phyloP scores from a whole-genome alignment of 2,797 vertebrate genomes.

The Phoeniculus purpureus region DNA sequence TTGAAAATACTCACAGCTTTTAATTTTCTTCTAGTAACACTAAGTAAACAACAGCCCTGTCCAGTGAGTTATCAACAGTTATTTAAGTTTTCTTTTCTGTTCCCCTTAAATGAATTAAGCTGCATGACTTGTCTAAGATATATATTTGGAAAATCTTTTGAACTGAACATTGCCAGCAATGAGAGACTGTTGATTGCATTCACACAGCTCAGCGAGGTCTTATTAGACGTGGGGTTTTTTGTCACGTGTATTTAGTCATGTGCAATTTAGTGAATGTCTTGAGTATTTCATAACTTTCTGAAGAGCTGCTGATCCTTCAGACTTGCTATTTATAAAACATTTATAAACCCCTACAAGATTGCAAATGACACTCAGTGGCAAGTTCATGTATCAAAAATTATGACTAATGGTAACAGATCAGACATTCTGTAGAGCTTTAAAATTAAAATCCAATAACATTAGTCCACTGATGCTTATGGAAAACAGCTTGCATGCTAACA shows the following conservation, averaged over 20 bases:
- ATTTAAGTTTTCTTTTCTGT: background rate
- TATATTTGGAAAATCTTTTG: background rate
- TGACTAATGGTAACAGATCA: conserved; percentile 5
- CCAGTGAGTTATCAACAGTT: background rate
- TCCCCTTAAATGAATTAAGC: background rate
- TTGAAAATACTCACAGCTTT: background rate
- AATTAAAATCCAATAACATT: background rate
- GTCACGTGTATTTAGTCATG: background rate
- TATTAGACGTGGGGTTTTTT: background rate
- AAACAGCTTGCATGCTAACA: background rate
- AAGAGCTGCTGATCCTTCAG: background rate
- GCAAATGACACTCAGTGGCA: background rate
- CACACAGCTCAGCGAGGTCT: background rate
- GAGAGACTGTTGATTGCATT: background rate
- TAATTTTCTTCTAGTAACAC: background rate
- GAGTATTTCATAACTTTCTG: background rate
- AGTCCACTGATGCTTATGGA: background rate
- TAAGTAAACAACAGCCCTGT: background rate
- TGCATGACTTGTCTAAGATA: background rate
- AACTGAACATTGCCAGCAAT: background rate
- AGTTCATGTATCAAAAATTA: background rate
- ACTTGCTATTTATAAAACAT: background rate
- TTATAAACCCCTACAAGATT: background rate
- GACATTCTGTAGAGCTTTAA: background rate
- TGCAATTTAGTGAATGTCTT: background rate